Evolutionary conservation across 2,888 invertebrate genomes (phyloP).

Genomic region (Panzeria rudis): DNA sequence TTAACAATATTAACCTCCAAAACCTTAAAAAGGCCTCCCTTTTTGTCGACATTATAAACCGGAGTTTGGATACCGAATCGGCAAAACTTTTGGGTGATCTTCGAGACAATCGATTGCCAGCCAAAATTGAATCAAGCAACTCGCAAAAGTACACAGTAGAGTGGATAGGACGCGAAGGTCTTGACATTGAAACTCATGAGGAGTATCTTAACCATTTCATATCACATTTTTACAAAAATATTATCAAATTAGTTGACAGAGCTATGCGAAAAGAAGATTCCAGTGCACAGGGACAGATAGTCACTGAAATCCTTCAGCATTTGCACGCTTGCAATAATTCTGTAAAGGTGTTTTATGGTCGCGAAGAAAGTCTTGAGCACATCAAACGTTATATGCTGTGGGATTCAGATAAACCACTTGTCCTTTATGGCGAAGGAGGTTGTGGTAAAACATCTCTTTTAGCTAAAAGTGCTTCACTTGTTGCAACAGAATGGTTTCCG

Average conservation of each 20-base stretch:
- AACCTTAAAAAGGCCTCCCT: slow-evolving; percentile 96
- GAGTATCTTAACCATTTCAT: slow-evolving; percentile 97
- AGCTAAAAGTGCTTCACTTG: slow-evolving; percentile 94
- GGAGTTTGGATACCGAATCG: slow-evolving; percentile 96
- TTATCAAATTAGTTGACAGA: slow-evolving; percentile 94
- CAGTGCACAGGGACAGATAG: slow-evolving; percentile 95
- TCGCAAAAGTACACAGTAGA: slow-evolving; percentile 97
- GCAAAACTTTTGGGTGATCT: slow-evolving; percentile 94
- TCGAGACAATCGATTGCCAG: slow-evolving; percentile 94
- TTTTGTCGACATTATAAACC: slow-evolving; percentile 96
- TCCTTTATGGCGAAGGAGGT: slow-evolving; percentile 97
- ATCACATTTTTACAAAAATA: slow-evolving; percentile 96
- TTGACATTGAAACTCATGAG: slow-evolving; percentile 95
- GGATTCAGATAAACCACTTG: slow-evolving; percentile 93
- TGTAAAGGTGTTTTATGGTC: slow-evolving; percentile 96
- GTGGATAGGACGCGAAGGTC: slow-evolving; percentile 97
- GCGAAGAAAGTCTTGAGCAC: slow-evolving; percentile 92
- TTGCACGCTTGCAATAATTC: slow-evolving; percentile 97
- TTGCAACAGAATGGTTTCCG: slow-evolving; percentile 89
- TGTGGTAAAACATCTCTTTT: slow-evolving; percentile 98
- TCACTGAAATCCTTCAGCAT: slow-evolving; percentile 97
- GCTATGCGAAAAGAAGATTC: slow-evolving; percentile 98
- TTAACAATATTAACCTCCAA: slow-evolving; percentile 98
- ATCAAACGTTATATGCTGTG: slow-evolving; percentile 93
- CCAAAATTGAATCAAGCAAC: slow-evolving; percentile 94